phyloP scores from a whole-genome alignment of 2,888 invertebrate species.

The Oscheius sp. region DNA sequence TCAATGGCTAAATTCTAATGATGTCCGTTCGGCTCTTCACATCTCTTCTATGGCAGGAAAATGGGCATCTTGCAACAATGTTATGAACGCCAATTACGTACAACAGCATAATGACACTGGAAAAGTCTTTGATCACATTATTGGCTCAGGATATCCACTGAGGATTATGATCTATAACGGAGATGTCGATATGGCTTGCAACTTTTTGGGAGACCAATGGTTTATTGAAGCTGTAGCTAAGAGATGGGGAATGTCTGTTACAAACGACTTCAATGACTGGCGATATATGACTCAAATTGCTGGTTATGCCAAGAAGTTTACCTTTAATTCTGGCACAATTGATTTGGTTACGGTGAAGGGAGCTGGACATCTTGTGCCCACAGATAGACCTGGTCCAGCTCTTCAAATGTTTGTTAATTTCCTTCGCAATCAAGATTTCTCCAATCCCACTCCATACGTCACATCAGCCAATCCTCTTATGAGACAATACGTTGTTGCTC shows the following conservation, averaged over 20 bases:
- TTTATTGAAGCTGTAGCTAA: constrained; percentile 50
- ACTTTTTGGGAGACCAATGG: constrained; percentile 55
- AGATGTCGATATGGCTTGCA: constrained; percentile 57
- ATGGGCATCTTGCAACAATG: constrained; percentile 51
- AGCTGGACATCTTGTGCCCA: constrained; percentile 84
- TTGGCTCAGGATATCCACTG: constrained; percentile 41
- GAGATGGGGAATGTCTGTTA: background rate
- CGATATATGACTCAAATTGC: constrained; percentile 45
- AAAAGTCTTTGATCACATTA: constrained; percentile 50
- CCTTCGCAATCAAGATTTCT: constrained; percentile 47
- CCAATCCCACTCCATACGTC: constrained; percentile 42
- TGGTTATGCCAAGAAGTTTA: constrained; percentile 54
- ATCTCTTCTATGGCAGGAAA: constrained; percentile 55
- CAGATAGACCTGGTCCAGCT: constrained; percentile 83
- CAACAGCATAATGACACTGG: constrained; percentile 56
- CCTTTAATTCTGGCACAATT: constrained; percentile 32
- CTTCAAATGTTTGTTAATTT: constrained; percentile 80
- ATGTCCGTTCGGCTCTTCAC: constrained; percentile 61
- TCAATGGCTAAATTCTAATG: constrained; percentile 50
- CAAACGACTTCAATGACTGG: constrained; percentile 29
- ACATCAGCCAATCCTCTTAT: constrained; percentile 46
- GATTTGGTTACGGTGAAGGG: constrained; percentile 45
- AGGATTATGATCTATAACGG: constrained; percentile 60
- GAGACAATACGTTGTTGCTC: constrained; percentile 38
- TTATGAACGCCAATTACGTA: constrained; percentile 36